Conservation (phyloP, 2,113 vertebrate species). For the Pterocles burchelli region DNA sequence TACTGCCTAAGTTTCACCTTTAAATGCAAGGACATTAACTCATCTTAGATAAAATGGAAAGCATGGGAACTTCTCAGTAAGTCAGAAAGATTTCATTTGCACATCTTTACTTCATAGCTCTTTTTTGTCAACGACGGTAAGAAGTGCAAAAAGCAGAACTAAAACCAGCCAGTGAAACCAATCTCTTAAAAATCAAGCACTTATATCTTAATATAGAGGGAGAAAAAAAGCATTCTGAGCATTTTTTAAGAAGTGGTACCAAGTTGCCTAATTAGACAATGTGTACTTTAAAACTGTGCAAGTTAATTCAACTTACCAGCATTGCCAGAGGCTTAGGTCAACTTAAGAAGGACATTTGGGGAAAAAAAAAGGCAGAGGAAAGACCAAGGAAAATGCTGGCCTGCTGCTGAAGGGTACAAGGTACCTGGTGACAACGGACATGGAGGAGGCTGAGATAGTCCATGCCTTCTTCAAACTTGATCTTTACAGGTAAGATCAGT, state of each 20-base stretch:
- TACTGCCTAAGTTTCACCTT: neutral
- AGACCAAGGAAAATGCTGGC: neutral
- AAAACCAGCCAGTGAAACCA: neutral
- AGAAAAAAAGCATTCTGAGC: neutral
- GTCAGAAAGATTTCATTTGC: neutral
- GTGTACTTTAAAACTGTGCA: neutral
- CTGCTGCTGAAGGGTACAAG: neutral
- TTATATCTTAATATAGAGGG: neutral
- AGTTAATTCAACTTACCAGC: neutral
- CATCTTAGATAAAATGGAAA: neutral
- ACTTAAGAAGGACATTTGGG: neutral
- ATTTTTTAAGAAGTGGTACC: neutral
- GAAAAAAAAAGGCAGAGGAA: neutral
- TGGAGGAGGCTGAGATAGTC: neutral
- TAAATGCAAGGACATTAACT: neutral
- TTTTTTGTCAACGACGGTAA: neutral
- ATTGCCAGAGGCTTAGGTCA: neutral
- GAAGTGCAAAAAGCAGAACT: neutral
- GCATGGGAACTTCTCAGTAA: neutral
- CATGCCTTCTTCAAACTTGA: neutral
- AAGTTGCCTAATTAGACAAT: neutral
- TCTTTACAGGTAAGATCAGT: neutral
- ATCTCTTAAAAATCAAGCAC: neutral
- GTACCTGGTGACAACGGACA: neutral
- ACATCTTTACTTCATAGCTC: neutral